Evolutionary conservation across 2,797 vertebrate species (phyloP).

Genomic region (Pygocentrus nattereri): DNA sequence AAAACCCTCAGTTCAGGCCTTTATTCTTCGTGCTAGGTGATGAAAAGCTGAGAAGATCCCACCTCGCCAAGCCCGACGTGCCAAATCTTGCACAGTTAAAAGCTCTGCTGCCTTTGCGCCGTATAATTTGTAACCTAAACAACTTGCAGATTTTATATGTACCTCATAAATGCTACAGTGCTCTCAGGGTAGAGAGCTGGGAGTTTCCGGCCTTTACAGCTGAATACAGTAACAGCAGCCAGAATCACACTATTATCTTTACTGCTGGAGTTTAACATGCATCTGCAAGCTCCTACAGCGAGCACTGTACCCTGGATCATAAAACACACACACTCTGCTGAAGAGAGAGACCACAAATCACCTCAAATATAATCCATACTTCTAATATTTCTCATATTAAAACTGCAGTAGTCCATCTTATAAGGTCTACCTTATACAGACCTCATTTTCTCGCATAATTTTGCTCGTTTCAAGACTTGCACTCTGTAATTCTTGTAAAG

Average conservation of each 20-base stretch:
- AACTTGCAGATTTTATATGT: neutral
- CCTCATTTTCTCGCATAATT: too few relatives aligned
- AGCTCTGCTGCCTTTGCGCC: too few relatives aligned
- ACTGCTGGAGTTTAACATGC: neutral
- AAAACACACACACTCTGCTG: neutral
- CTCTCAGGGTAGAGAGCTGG: neutral
- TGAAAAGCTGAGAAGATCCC: neutral
- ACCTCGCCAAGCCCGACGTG: neutral
- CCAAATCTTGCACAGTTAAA: neutral
- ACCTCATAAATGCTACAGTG: neutral
- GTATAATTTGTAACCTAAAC: neutral
- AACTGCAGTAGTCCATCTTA: too few relatives aligned
- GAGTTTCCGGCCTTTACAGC: neutral
- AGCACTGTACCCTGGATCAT: neutral
- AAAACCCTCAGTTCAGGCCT: neutral
- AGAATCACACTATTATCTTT: neutral
- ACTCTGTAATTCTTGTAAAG: too few relatives aligned
- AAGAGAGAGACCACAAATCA: neutral
- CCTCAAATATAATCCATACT: too few relatives aligned
- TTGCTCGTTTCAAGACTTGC: too few relatives aligned
- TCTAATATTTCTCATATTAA: too few relatives aligned
- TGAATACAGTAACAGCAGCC: neutral
- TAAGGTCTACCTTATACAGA: too few relatives aligned
- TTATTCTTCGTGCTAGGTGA: neutral
- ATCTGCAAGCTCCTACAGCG: neutral